Conservation (phyloP, 2,888 invertebrate species). For the Achlya flavicornis region DNA sequence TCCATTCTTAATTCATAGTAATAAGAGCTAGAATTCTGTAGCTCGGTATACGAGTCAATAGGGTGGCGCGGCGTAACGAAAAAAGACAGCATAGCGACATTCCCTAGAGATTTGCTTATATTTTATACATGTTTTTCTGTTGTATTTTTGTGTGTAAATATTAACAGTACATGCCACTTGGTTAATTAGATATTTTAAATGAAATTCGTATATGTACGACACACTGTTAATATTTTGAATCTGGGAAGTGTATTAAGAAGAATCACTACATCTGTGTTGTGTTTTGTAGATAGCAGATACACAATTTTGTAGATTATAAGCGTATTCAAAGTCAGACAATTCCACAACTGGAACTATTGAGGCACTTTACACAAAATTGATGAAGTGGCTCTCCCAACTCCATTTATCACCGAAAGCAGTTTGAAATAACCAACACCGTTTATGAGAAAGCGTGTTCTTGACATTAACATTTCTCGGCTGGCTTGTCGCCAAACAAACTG, state of each 20-base stretch:
- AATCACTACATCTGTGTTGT: too few species aligned
- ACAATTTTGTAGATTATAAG: too few species aligned
- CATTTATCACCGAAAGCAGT: background rate
- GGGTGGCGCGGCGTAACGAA: background rate
- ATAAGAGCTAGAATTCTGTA: background rate
- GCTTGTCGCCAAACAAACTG: constrained; percentile 33
- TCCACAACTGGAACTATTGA: background rate
- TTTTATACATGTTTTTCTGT: background rate
- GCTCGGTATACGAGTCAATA: background rate
- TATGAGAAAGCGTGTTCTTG: constrained; percentile 37
- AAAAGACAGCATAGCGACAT: background rate
- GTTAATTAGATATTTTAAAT: background rate
- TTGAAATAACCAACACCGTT: constrained; percentile 15
- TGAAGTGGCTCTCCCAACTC: background rate
- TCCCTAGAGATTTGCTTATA: background rate
- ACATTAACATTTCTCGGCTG: constrained; percentile 39
- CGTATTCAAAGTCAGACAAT: background rate
- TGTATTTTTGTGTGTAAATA: background rate
- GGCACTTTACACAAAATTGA: background rate
- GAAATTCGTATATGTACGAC: too few species aligned
- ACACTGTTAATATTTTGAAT: too few species aligned
- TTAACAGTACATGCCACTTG: background rate
- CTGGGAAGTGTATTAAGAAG: too few species aligned
- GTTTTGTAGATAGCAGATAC: too few species aligned
- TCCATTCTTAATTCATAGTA: background rate